Conservation (phyloP, 2,888 invertebrate species). For the Syritta pipiens region DNA sequence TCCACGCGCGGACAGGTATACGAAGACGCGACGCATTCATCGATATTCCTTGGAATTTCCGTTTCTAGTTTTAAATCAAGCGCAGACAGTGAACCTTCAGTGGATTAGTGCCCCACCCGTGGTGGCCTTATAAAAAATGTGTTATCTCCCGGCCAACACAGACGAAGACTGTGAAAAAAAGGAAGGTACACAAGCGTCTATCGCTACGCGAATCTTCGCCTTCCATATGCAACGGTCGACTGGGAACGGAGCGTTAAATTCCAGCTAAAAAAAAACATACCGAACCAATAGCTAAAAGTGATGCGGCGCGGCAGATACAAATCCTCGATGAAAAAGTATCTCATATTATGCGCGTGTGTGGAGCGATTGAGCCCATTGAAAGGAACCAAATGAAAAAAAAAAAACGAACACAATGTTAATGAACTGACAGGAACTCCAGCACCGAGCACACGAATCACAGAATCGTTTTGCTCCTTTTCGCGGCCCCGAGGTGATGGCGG, state of each 20-base stretch:
- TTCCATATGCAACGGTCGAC: slow-evolving; percentile 19
- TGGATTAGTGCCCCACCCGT: slow-evolving; percentile 43
- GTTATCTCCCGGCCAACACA: slow-evolving; percentile 15
- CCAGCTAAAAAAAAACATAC: slow-evolving; percentile 46
- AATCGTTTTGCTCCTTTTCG: too few species aligned
- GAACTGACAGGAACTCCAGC: slow-evolving; percentile 30
- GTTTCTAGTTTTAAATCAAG: slow-evolving; percentile 35
- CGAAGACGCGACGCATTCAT: neutral
- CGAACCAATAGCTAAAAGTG: too few species aligned
- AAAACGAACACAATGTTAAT: slow-evolving; percentile 17
- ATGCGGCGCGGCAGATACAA: neutral
- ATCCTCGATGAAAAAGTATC: slow-evolving; percentile 18
- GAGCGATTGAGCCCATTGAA: neutral
- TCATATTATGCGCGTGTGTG: neutral
- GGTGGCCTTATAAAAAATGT: slow-evolving; percentile 35
- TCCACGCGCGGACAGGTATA: neutral
- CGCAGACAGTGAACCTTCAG: slow-evolving; percentile 16
- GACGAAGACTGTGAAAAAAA: neutral
- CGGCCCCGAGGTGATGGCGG: neutral
- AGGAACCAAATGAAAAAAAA: neutral
- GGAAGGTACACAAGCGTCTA: neutral
- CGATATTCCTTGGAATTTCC: slow-evolving; percentile 49
- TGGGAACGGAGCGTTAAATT: slow-evolving; percentile 49
- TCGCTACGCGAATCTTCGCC: slow-evolving; percentile 6
- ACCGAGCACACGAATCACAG: neutral